Conservation (phyloP, 2,797 vertebrate genomes). For the Microctenopoma lineatum region DNA sequence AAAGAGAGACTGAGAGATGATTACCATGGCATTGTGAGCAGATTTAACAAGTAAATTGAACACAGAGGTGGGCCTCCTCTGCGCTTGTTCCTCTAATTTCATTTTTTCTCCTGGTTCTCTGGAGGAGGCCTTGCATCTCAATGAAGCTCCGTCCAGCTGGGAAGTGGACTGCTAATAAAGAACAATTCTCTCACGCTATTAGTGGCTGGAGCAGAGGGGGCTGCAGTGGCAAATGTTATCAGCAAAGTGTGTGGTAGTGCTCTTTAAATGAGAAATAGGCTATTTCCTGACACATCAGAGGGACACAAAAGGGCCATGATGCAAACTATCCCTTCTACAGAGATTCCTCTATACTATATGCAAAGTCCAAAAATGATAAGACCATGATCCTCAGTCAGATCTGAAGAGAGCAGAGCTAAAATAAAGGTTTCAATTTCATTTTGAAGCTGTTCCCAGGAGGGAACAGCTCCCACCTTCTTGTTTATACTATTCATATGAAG, state of each 20-base stretch:
- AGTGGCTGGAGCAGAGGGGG: neutral
- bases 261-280: neutral
- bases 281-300: neutral
- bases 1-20: slow-evolving; percentile 26
- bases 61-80: slow-evolving; percentile 44
- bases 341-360: neutral
- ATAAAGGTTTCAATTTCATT: too few species aligned
- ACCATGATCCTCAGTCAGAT: neutral
- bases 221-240: neutral
- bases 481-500: too few species aligned
- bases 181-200: slow-evolving; percentile 28
- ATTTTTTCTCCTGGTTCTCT: slow-evolving; percentile 39
- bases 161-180: slow-evolving; percentile 41
- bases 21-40: slow-evolving; percentile 35
- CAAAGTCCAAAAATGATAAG: neutral
- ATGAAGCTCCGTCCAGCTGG: slow-evolving; percentile 27
- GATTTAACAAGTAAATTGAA: slow-evolving; percentile 59
- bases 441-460: too few species aligned
- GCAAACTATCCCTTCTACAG: neutral
- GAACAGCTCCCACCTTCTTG: neutral
- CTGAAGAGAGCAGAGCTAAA: neutral
- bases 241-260: neutral
- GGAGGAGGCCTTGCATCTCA: slow-evolving; percentile 32
- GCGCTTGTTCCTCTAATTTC: slow-evolving; percentile 52
- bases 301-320: neutral